phyloP scores from a whole-genome alignment of 2,113 vertebrate species.

The Takifugu flavidus region DNA sequence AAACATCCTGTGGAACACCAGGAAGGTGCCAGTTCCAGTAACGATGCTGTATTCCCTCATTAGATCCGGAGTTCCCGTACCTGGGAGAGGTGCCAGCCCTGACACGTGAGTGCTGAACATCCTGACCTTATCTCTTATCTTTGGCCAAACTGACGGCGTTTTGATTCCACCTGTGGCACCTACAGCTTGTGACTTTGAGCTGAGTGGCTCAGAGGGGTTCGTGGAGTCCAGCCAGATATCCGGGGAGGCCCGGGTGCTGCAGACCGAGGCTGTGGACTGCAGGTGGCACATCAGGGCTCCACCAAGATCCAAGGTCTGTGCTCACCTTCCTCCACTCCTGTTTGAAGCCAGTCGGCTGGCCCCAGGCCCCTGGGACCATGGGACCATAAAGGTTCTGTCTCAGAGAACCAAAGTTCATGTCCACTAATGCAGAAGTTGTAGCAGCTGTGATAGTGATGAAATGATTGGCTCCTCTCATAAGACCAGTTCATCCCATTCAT shows the following conservation, averaged over 20 bases:
- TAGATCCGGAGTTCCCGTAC: constrained; percentile 95
- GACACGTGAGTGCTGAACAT: constrained; percentile 82
- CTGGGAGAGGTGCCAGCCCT: constrained; percentile 84
- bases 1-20: no score
- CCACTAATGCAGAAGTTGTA: no score
- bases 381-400: no score
- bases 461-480: not conserved
- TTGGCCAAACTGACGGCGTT: not conserved
- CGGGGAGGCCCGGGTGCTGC: constrained; percentile 82
- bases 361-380: not conserved
- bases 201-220: constrained; percentile 90
- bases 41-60: constrained; percentile 47
- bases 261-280: constrained; percentile 93
- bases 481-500: not conserved
- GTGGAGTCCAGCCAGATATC: constrained; percentile 88
- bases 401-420: no score
- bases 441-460: not conserved
- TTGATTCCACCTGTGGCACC: not conserved
- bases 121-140: not conserved
- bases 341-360: not conserved
- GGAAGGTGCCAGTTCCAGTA: no score
- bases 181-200: constrained; percentile 95
- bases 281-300: constrained; percentile 95
- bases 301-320: constrained; percentile 84
- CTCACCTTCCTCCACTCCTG: not conserved